Conservation (phyloP, 2,888 invertebrate genomes). For the Ormyrus rosae region DNA sequence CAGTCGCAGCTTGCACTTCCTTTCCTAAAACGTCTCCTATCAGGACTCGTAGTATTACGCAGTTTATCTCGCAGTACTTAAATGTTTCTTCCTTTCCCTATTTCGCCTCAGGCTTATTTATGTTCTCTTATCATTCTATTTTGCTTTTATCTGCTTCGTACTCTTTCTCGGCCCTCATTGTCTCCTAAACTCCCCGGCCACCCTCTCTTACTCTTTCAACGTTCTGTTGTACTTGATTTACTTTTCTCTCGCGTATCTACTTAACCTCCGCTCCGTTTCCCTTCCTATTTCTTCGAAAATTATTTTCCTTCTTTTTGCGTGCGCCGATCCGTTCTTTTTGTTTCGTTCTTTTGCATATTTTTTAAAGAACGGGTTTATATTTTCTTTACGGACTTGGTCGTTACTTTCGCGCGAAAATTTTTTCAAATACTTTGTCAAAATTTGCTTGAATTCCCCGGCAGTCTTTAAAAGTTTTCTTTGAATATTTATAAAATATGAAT, state of each 20-base stretch:
- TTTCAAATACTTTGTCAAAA: too few relatives aligned
- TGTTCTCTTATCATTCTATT: slow-evolving; percentile 55
- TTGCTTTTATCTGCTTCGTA: slow-evolving; percentile 48
- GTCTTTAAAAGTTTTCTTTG: too few relatives aligned
- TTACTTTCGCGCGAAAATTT: too few relatives aligned
- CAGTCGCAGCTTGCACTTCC: slow-evolving; percentile 22
- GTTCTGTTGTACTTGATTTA: slow-evolving; percentile 52
- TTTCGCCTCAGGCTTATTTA: slow-evolving; percentile 51
- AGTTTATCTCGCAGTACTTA: slow-evolving; percentile 49
- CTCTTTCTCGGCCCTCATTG: slow-evolving; percentile 44
- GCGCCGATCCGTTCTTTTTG: not conserved
- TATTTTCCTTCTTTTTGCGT: slow-evolving; percentile 2
- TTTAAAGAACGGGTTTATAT: not conserved
- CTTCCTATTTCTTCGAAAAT: not conserved
- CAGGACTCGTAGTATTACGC: slow-evolving; percentile 37
- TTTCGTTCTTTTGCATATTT: not conserved
- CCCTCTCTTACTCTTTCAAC: slow-evolving; percentile 27
- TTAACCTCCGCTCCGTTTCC: slow-evolving; percentile 26
- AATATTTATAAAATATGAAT: too few relatives aligned
- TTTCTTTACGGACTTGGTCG: not conserved
- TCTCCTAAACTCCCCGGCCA: slow-evolving; percentile 38
- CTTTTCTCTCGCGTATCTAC: slow-evolving; percentile 49
- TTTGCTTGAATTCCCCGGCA: too few relatives aligned
- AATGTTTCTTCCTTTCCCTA: slow-evolving; percentile 52
- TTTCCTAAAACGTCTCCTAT: slow-evolving; percentile 39